Base-by-base conservation (phyloP, 2,113 vertebrate species). In the Abramis brama region DNA sequence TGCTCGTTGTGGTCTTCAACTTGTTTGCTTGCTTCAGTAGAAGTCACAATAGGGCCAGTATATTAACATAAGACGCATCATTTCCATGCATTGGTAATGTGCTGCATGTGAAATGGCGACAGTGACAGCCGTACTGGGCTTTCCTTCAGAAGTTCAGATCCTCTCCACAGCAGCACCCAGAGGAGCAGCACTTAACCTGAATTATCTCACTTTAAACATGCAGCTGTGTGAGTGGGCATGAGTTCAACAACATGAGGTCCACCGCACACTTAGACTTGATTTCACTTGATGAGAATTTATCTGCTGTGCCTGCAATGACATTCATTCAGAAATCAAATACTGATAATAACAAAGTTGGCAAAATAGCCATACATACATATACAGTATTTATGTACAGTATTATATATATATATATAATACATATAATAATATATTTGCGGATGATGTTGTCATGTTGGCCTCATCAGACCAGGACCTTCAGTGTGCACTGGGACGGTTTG, bases 121-220 rank as follows among this genome's bases (percentile, higher is more conserved):
- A n/a, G 66, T 36, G 75, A 55, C 30, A 43, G 74, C 45, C 43
- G 62, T 85, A 75, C 74, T 57, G 76, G 45, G 62, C 25, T 25
- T 79, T 15, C 77, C 43, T 52, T 55, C 36, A 79, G 59, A 39
- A 84, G 23, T 60, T 75, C 12, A 79, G 62, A 77, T 50, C 74
- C 73, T 78, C 23, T 85, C 21, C 62, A 30, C 50, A 79, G 23
- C 74, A 78, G 21, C 43, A 70, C 71, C 70, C 71, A 27, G 36
- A 59, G 55, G 82, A 75, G n/a, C 59, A 85, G 75, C 75, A 85
- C 60, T 85, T 66, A 85, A 78, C 60, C 84, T 68, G 74, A 64
- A 85, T 78, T 11, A 68, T 66, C 64, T 78, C 75, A 30, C 30
- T 79, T 52, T 70, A 66, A 79, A 85, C 62, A 70, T 27, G 62